A percentile compares a stretch with the other conserved stretches of the same genome.
These are phyloP conservation scores for Oncorhynchus nerka DNA, from an alignment of 2,113 vertebrate species.

Conservation along the genomic window DNA sequence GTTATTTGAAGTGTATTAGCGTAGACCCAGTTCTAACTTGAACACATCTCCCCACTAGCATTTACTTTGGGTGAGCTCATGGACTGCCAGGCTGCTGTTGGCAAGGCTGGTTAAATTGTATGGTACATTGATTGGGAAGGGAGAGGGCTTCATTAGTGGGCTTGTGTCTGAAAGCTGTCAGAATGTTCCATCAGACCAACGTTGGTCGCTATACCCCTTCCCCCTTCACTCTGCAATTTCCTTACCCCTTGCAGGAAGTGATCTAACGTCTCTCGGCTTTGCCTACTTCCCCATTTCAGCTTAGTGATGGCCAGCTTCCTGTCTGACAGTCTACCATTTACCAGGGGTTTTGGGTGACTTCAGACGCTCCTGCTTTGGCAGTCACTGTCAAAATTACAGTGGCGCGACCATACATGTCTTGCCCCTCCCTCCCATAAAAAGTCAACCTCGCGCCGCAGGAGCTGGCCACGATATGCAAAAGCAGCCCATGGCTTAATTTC, in stretches of 20 bases:
- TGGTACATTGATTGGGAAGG: conserved; percentile 33
- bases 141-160: conserved; percentile 54
- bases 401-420: too few relatives aligned
- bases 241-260: conserved; percentile 23
- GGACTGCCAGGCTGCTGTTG: conserved; percentile 30
- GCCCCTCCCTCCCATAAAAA: not conserved
- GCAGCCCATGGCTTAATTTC: conserved; percentile 23
- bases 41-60: not conserved
- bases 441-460: not conserved
- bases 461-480: conserved; percentile 12
- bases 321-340: conserved; percentile 25
- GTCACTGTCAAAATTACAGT: not conserved
- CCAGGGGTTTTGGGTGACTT: conserved; percentile 17
- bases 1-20: too few relatives aligned
- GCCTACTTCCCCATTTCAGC: conserved; percentile 20
- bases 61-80: conserved; percentile 13
- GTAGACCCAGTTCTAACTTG: not conserved
- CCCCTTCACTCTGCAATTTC: not conserved
- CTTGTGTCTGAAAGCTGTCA: conserved; percentile 69
- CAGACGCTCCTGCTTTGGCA: conserved; percentile 15
- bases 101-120: conserved; percentile 30
- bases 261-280: conserved; percentile 31
- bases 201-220: conserved; percentile 42
- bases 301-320: conserved; percentile 40
- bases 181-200: conserved; percentile 55